These are phyloP conservation scores for Masnerella sp. DNA, from an alignment of 2,888 invertebrate species.

Conservation along the genomic window DNA sequence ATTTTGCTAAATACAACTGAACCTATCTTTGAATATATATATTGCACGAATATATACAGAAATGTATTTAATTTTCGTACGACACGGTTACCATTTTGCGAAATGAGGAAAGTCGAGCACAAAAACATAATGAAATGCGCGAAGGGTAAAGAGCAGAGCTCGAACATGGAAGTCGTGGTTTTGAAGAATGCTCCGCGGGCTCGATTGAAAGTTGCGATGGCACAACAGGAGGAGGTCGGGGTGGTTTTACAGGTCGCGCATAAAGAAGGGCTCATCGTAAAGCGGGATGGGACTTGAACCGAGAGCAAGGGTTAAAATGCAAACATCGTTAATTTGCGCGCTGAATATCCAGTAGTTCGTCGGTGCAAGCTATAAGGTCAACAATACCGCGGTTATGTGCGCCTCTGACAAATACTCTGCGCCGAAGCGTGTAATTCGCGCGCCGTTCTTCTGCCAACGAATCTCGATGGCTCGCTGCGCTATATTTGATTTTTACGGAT, in stretches of 20 bases:
- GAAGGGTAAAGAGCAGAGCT: conserved; percentile 45
- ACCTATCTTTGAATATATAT: no score
- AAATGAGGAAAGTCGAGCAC: conserved; percentile 24
- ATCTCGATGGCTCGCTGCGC: conserved; percentile 55
- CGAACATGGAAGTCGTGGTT: conserved; percentile 45
- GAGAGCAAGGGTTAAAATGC: conserved; percentile 60
- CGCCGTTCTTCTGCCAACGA: conserved; percentile 59
- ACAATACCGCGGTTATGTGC: conserved; percentile 71
- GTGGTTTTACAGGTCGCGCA: conserved; percentile 55
- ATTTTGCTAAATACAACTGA: no score
- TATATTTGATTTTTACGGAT: conserved; percentile 57
- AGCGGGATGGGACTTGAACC: conserved; percentile 53
- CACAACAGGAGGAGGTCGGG: conserved; percentile 44
- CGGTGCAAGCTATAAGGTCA: conserved; percentile 76
- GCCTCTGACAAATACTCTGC: conserved; percentile 72
- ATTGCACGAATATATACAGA: no score
- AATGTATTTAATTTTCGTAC: no score
- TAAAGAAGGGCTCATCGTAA: conserved; percentile 59
- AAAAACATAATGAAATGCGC: conserved; percentile 51
- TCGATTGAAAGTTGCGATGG: conserved; percentile 51
- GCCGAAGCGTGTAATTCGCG: conserved; percentile 73
- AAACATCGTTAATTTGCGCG: conserved; percentile 61
- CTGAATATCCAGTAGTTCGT: conserved; percentile 74
- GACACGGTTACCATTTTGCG: no score
- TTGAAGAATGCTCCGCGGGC: conserved; percentile 49